Evolutionary conservation across 2,113 vertebrate species (phyloP), one percentile per base, ranked within the genome.

Genomic region (Pao palembangensis): DNA sequence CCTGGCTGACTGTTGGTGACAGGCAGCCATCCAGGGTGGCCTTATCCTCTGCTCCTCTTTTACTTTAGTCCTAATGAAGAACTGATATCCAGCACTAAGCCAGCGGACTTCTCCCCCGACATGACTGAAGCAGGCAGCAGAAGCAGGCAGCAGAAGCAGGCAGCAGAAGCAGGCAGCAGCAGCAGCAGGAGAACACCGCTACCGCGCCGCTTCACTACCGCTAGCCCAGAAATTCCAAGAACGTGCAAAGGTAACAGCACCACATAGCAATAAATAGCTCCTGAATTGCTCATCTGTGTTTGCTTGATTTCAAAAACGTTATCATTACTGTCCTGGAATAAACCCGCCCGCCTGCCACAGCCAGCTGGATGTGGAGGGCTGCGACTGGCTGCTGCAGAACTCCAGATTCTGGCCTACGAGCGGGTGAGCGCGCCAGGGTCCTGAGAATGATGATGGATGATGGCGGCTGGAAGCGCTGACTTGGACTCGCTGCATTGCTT

Each of bases 361-460:
- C 72, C 75, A 83, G 73, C 73, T 66, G 56, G 70, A 76, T 23
- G 58, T 51, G 28, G 28, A 31, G 34, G 58, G 49, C 55, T 67
- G 58, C 70, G 57, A 65, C 56, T 42, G 61, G 19, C 54, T 69
- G 71, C 14, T 18, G 47, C 47, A 49, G 3, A 19, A 3, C n/a
- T 6, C 64, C 73, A 66, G 61, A 3, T 62, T 65, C 34, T 71
- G 59, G 53, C 15, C 60, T 53, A 66, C n/a, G 48, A 60, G 0
- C 4, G 66, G 41, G 28, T 53, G 71, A 47, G 28, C 17, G 31
- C 44, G 68, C 76, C 77, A 73, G 61, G 13, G 55, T 34, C 20
- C 19, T 21, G 38, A 56, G 55, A 76, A 79, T 44, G 73, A 84
- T 79, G 83, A 87, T 78, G 44, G 74, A 82, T 85, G 77, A 71